phyloP scores from a whole-genome alignment of 2,888 invertebrate species.

The Osedax fenrisi region DNA sequence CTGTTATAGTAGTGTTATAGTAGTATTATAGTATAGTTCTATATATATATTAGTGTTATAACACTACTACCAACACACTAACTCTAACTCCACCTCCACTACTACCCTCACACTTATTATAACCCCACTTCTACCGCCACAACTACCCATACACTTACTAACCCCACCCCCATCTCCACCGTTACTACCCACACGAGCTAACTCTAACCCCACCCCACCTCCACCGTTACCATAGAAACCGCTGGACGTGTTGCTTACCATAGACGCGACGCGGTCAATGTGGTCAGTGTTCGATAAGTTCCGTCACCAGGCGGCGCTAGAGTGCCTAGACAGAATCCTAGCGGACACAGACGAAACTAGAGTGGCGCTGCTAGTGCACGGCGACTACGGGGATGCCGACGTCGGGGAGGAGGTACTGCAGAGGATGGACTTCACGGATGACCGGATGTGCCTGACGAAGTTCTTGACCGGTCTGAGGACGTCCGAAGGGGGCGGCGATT shows the following conservation, averaged over 20 bases:
- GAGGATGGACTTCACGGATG: background rate
- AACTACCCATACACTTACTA: too few relatives aligned
- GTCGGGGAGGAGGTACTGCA: background rate
- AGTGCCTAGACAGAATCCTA: background rate
- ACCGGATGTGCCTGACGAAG: background rate
- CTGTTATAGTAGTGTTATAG: too few relatives aligned
- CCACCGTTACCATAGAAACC: too few relatives aligned
- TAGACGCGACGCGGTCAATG: background rate
- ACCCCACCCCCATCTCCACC: too few relatives aligned
- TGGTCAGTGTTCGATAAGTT: background rate
- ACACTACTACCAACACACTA: too few relatives aligned
- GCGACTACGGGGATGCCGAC: background rate
- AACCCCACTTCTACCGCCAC: too few relatives aligned
- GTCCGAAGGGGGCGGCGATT: background rate
- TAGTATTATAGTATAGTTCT: too few relatives aligned
- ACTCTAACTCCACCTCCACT: too few relatives aligned
- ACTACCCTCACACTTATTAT: too few relatives aligned
- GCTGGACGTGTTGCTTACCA: background rate
- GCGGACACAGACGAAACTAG: background rate
- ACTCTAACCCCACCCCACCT: too few relatives aligned
- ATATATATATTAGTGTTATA: too few relatives aligned
- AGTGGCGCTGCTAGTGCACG: background rate
- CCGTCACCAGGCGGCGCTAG: background rate
- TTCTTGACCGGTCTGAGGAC: background rate
- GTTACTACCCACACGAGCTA: too few relatives aligned